Conservation (phyloP, 2,797 vertebrate genomes). For the Cossypha polioptera region DNA sequence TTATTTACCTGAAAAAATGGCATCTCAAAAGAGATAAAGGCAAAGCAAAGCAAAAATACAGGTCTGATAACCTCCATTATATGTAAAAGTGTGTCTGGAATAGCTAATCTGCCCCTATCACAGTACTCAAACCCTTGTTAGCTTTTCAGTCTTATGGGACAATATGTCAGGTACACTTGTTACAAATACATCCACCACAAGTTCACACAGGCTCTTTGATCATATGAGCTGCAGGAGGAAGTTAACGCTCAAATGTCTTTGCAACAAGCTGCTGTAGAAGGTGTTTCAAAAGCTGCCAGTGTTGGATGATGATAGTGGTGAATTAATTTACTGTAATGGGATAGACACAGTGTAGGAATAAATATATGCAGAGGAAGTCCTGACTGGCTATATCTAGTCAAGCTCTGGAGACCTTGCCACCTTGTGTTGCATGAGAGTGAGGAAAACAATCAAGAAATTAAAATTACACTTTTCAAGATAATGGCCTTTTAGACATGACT, state of each 20-base stretch:
- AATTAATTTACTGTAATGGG: not conserved
- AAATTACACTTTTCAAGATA: not conserved
- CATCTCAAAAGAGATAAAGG: not conserved
- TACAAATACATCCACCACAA: not conserved
- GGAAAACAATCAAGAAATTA: not conserved
- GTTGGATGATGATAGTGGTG: not conserved
- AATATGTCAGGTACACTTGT: not conserved
- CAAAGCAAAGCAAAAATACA: not conserved
- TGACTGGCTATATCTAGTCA: not conserved
- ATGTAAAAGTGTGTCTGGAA: not conserved
- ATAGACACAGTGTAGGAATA: not conserved
- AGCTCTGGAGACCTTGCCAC: not conserved
- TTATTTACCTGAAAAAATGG: not conserved
- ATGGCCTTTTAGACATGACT: rapidly evolving
- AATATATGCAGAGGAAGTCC: not conserved
- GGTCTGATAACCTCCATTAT: not conserved
- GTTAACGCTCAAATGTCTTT: not conserved
- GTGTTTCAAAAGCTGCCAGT: not conserved
- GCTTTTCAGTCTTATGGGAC: not conserved
- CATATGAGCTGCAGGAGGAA: not conserved
- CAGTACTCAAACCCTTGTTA: not conserved
- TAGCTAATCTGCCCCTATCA: not conserved
- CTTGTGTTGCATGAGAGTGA: not conserved
- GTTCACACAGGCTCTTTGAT: not conserved
- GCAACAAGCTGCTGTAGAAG: not conserved